These are phyloP conservation scores for Amphiprion ocellaris DNA, from an alignment of 2,113 vertebrate species.

Conservation along the genomic window DNA sequence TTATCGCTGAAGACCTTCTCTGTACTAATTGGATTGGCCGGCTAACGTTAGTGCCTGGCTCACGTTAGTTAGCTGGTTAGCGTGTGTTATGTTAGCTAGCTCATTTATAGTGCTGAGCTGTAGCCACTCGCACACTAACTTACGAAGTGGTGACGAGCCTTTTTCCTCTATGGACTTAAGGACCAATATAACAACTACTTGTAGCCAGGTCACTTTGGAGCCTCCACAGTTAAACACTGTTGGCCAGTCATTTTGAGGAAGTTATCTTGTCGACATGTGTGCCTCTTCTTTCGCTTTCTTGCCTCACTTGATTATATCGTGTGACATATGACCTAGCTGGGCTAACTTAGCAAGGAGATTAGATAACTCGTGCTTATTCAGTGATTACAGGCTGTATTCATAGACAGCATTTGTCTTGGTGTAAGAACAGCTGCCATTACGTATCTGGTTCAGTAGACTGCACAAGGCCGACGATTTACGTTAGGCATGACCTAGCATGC, in stretches of 20 bases:
- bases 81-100: conserved; percentile 52
- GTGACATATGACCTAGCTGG: conserved; percentile 11
- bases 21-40: conserved; percentile 43
- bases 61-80: conserved; percentile 48
- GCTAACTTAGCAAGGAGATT: conserved; percentile 26
- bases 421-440: conserved; percentile 35
- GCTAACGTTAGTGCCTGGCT: conserved; percentile 29
- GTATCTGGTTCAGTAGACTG: conserved; percentile 26
- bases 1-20: neutral
- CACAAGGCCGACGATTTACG: conserved; percentile 39
- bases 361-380: neutral
- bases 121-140: conserved; percentile 21
- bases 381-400: neutral
- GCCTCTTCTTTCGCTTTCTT: conserved; percentile 17
- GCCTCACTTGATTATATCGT: conserved; percentile 3
- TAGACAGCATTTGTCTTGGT: neutral
- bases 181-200: conserved; percentile 7
- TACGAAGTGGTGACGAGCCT: conserved; percentile 10
- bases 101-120: conserved; percentile 58
- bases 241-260: conserved; percentile 11
- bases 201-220: neutral
- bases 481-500: conserved; percentile 51
- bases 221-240: neutral
- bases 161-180: neutral
- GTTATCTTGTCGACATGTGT: conserved; percentile 38